Conservation (phyloP, 2,113 vertebrate species). For the Otus sunia region DNA sequence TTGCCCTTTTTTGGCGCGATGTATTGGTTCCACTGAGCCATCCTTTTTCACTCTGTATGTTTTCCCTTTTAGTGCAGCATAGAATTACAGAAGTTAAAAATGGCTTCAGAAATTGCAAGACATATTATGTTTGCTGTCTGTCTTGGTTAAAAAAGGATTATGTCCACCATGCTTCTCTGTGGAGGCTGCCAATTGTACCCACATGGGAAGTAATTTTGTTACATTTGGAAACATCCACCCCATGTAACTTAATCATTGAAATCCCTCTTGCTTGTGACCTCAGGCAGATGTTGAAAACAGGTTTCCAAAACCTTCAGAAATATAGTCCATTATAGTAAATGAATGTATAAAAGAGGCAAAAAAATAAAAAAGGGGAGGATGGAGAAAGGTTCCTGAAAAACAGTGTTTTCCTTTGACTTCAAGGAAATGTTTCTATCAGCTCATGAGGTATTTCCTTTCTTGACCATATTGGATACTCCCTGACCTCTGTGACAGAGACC, state of each 20-base stretch:
- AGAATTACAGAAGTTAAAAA: constrained; percentile 13
- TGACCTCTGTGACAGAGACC: neutral
- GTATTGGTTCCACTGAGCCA: neutral
- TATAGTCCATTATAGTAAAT: neutral
- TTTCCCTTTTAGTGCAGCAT: neutral
- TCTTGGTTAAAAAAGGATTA: neutral
- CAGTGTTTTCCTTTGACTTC: neutral
- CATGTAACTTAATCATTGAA: constrained; percentile 15
- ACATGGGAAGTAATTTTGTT: neutral
- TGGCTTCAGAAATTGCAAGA: neutral
- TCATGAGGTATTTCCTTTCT: neutral
- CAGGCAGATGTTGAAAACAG: neutral
- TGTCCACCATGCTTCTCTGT: neutral
- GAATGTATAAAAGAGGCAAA: neutral
- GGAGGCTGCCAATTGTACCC: constrained; percentile 5
- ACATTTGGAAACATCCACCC: neutral
- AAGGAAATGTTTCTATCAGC: neutral
- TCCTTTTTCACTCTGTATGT: neutral
- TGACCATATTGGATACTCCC: neutral
- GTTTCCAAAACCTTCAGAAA: neutral
- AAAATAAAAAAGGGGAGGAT: neutral
- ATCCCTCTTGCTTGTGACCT: neutral
- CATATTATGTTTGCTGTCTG: neutral
- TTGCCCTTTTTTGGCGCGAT: neutral
- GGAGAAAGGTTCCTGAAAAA: neutral